Base-by-base conservation (phyloP, 1,140 invertebrate genomes). In the Melipona quadrifasciata region DNA sequence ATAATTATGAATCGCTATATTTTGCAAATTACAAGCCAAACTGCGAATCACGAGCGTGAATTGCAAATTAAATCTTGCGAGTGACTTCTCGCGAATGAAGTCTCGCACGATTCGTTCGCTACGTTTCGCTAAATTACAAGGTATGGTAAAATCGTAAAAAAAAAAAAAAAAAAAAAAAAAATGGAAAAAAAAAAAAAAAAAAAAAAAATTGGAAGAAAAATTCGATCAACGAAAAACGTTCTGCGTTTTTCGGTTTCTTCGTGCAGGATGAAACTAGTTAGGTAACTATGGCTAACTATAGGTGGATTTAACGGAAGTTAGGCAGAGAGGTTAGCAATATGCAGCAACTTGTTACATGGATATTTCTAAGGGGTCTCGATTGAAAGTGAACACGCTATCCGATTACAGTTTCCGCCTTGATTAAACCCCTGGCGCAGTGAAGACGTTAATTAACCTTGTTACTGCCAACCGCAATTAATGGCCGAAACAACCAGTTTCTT, bases 381-480 rank as follows among this genome's bases (percentile, higher is more conserved):
- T 64, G 73, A 81, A 53, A 86, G 53, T 39, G 51, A 64, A 80
- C 83, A 86, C 76, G 47, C 53, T 31, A 65, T 89, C 73, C 71
- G 64, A 72, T 85, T 84, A 84, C 78, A 58, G 72, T 47, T 70
- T 87, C 61, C 53, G 39, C 73, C 61, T n/a, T 83, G 87, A 88
- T 86, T 86, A 89, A 84, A 71, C 64, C 27, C 24, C 64, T 65
- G 27, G 39, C 53, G n/a, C 47, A 19, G 16, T 17, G 70, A 68
- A 76, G 76, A 82, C 55, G 53, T 89, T 89, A 84, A 89, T 87
- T 87, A 87, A 87, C 64, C n/a, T 76, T 76, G 72, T 79, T 81
- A 78, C 51, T 51, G 53, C 47, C 51, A 73, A 80, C 31, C 27
- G 34, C 58, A 39, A 84, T 84, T 74, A 89, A 79, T 67, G n/a